These are phyloP conservation scores for Monoplex corrugatus DNA, from an alignment of 2,888 invertebrate genomes.

Conservation along the genomic window DNA sequence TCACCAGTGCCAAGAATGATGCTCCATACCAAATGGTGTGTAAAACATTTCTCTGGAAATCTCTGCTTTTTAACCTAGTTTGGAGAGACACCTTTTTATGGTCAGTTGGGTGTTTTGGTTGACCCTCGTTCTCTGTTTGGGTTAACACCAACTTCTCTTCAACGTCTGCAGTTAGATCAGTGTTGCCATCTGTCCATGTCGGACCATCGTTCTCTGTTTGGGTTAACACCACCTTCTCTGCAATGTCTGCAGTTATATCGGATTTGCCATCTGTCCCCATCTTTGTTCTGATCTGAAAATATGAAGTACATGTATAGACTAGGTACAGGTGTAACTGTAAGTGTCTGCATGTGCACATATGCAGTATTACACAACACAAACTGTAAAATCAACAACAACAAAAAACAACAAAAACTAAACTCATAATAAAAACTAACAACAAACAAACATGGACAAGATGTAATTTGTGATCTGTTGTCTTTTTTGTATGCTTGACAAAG, in stretches of 20 bases:
- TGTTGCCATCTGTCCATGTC: neutral
- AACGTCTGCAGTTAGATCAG: neutral
- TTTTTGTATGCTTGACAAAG: too few relatives aligned
- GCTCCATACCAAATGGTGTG: neutral
- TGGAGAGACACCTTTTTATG: conserved; percentile 28
- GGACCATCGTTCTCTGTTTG: neutral
- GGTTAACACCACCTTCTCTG: neutral
- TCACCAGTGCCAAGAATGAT: neutral
- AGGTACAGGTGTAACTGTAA: neutral
- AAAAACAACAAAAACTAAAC: too few relatives aligned
- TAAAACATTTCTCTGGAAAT: neutral
- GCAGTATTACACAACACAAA: too few relatives aligned
- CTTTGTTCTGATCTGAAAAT: neutral
- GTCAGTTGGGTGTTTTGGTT: neutral
- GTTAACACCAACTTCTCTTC: neutral
- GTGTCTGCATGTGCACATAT: neutral
- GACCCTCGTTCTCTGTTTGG: neutral
- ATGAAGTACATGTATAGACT: too few relatives aligned
- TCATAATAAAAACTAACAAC: too few relatives aligned
- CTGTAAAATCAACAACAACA: too few relatives aligned
- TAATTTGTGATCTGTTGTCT: too few relatives aligned
- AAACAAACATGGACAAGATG: too few relatives aligned
- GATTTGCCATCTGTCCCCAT: neutral
- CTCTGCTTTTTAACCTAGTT: neutral
- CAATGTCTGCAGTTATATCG: neutral